Evolutionary conservation across 2,797 vertebrate species (phyloP).

Genomic region (Ataeniobius toweri): DNA sequence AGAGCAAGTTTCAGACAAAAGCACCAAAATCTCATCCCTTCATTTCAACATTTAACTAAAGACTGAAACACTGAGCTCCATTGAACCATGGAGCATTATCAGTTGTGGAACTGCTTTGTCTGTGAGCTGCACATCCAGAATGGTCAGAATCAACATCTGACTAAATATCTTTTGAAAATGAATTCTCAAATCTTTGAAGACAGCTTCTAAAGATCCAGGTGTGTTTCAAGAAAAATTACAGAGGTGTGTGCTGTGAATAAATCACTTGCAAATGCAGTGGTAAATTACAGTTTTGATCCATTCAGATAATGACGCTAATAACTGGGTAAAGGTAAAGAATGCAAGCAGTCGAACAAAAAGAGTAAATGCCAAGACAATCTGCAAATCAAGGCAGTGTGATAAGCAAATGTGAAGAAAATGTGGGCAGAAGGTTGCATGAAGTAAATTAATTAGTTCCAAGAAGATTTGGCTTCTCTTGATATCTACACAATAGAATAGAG

Average conservation of each 20-base stretch:
- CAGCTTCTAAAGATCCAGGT: neutral
- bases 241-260: slow-evolving; percentile 9
- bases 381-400: neutral
- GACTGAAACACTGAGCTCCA: neutral
- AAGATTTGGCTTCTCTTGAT: slow-evolving; percentile 16
- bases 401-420: neutral
- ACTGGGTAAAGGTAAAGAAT: neutral
- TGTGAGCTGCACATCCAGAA: too few relatives aligned
- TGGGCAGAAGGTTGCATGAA: slow-evolving; percentile 24
- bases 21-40: neutral
- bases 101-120: neutral
- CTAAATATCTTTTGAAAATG: too few relatives aligned
- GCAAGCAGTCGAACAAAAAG: neutral
- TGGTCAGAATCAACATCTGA: neutral
- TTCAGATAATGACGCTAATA: neutral
- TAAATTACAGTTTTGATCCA: slow-evolving; percentile 10
- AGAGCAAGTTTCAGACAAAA: neutral
- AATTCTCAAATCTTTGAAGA: neutral
- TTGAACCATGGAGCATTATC: neutral
- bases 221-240: neutral
- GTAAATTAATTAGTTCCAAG: slow-evolving; percentile 31
- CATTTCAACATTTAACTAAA: neutral
- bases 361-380: neutral
- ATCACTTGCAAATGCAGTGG: slow-evolving; percentile 23
- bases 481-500: neutral